Evolutionary conservation across 2,797 vertebrate genomes (phyloP), one percentile per base, ranked within the genome.

Genomic region (Microctenopoma lineatum): DNA sequence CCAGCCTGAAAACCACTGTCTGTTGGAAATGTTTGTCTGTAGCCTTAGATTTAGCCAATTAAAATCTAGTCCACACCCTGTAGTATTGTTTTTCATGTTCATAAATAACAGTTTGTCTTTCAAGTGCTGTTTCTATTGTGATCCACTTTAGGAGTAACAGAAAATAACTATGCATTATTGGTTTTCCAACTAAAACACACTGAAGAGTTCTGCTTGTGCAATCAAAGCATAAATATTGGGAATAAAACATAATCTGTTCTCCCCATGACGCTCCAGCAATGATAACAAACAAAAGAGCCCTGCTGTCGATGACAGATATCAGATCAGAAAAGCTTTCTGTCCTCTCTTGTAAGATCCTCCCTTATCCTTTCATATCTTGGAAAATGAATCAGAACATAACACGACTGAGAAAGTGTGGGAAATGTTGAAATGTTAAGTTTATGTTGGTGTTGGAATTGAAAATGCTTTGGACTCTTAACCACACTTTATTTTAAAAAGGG

Each of bases 221-320:
- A 56, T 48, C 9, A 13, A 15, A 76, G 44, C 34, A 34, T 59
- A 25, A 39, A 15, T 51, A 11, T 50, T 5, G 1, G 18, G 38
- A 54, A 56, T 65, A 52, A 70, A 66, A 45, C 16, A 32, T 38
- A 0, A 29, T 64, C 46, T 74, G 38, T 45, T 36, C 44, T 58
- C 61, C 39, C 34, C 27, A 18, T 29, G n/a, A 56, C 29, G 25
- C 44, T 36, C n/a, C n/a, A 52, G 59, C 44, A 56, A 44, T 11
- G 32, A 38, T 62, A 59, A 73, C 51, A 53, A 82, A 73, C 46
- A 57, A 47, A 57, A 55, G 55, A 47, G 73, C 51, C 32, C 41
- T 0, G 25, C 70, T 45, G 62, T 57, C 63, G 5, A 46, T 38
- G 61, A 39, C 53, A 52, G 54, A 64, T 53, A 66, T 74, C 59